Percentiles rank a stretch among this genome's conserved stretches.
phyloP scores from a whole-genome alignment of 37 sponge, comb jelly and placozoan species.

The Bolinopsis microptera region DNA sequence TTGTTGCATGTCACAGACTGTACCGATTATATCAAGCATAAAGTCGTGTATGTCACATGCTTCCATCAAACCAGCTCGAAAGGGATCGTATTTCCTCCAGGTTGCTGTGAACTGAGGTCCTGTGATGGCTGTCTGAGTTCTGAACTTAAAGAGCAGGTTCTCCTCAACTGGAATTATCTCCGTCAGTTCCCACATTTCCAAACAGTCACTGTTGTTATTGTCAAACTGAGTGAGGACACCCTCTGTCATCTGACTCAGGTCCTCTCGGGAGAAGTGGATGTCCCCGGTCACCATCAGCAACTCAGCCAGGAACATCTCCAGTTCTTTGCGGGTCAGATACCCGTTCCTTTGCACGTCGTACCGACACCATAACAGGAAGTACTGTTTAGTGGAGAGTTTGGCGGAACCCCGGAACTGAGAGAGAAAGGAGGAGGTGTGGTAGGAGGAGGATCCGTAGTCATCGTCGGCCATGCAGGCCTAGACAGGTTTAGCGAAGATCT shows the following conservation, averaged over 20 bases:
- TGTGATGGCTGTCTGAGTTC: slow-evolving; percentile 40
- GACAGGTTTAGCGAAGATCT: not conserved
- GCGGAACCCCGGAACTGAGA: slow-evolving; percentile 57
- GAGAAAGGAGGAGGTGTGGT: slow-evolving; percentile 45
- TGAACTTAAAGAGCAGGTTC: slow-evolving; percentile 59
- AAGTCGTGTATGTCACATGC: slow-evolving; percentile 56
- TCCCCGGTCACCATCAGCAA: slow-evolving; percentile 63
- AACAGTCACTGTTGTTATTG: not conserved
- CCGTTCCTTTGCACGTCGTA: slow-evolving; percentile 56
- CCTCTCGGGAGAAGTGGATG: slow-evolving; percentile 60
- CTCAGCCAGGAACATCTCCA: slow-evolving; percentile 63
- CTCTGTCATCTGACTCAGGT: slow-evolving; percentile 43
- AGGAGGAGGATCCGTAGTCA: not conserved
- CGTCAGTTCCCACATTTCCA: slow-evolving; percentile 63
- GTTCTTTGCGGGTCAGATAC: slow-evolving; percentile 24
- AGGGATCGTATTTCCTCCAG: slow-evolving; percentile 65
- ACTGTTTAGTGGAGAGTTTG: slow-evolving; percentile 62
- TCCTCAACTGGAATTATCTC: slow-evolving; percentile 62
- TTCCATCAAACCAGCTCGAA: slow-evolving; percentile 54
- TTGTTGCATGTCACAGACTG: slow-evolving; percentile 38
- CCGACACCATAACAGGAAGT: slow-evolving; percentile 62
- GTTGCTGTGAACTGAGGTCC: slow-evolving; percentile 61
- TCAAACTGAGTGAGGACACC: slow-evolving; percentile 54
- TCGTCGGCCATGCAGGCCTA: slow-evolving; percentile 48
- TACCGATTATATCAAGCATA: slow-evolving; percentile 50